Percentiles rank a stretch among this genome's conserved stretches.
Evolutionary conservation across 2,113 vertebrate genomes (phyloP).

Genomic region (Marcusenius ussheri): DNA sequence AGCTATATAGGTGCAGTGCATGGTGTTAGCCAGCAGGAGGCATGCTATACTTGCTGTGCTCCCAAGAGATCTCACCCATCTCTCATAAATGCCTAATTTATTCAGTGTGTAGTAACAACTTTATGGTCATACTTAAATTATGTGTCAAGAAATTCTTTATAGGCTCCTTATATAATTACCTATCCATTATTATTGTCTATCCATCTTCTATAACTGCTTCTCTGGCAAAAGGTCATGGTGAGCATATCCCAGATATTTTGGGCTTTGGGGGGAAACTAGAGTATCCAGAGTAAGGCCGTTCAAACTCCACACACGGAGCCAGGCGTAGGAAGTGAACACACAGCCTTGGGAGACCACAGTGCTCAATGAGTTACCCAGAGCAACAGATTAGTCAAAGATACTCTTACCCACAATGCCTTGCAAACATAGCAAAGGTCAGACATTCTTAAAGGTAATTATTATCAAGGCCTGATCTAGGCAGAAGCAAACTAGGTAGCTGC

Average conservation of each 20-base stretch:
- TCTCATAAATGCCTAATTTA: background rate
- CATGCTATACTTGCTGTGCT: background rate
- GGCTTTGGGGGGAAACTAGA: background rate
- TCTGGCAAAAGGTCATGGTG: background rate
- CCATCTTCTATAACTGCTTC: background rate
- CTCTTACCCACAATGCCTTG: background rate
- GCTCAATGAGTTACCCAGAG: background rate
- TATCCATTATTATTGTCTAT: background rate
- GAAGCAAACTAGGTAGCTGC: background rate
- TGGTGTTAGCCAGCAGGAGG: constrained; percentile 6
- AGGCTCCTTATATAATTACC: background rate
- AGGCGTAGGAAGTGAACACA: background rate
- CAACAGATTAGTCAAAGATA: background rate
- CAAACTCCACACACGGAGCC: background rate
- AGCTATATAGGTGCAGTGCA: background rate
- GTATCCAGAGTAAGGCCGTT: background rate
- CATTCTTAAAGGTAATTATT: background rate
- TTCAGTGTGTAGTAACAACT: background rate
- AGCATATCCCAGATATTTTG: background rate
- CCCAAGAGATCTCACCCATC: background rate
- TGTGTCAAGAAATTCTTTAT: background rate
- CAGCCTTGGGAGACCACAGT: background rate
- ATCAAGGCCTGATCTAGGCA: background rate
- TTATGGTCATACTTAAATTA: background rate
- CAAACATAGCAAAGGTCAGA: background rate